Percentiles rank a stretch among this genome's conserved stretches.
These are phyloP conservation scores for Ceratosolen fusciceps DNA, from an alignment of 1,140 invertebrate species.

Conservation along the genomic window DNA sequence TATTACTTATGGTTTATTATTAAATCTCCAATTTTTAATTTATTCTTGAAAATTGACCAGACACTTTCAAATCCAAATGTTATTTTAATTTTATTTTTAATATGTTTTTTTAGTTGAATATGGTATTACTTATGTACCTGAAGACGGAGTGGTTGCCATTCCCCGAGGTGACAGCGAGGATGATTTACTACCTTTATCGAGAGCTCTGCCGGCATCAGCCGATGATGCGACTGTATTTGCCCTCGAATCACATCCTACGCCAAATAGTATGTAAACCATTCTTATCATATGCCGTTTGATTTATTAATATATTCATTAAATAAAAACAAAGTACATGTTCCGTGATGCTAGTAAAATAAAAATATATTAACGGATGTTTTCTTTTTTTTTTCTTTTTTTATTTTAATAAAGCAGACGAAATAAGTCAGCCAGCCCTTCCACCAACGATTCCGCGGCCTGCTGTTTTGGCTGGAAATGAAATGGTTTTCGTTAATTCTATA, in stretches of 20 bases:
- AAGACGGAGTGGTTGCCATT: constrained; percentile 64
- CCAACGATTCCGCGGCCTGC: constrained; percentile 67
- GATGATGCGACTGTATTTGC: constrained; percentile 61
- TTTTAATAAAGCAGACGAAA: constrained; percentile 13
- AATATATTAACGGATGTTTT: too few relatives aligned
- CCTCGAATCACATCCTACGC: constrained; percentile 59
- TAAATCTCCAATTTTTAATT: too few relatives aligned
- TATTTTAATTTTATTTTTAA: too few relatives aligned
- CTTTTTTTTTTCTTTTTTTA: not conserved
- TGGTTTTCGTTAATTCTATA: constrained; percentile 63
- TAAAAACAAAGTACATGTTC: too few relatives aligned
- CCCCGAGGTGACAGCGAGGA: constrained; percentile 60
- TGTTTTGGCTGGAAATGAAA: constrained; percentile 73
- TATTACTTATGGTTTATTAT: too few relatives aligned
- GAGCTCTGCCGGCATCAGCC: constrained; percentile 60
- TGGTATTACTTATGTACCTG: constrained; percentile 63
- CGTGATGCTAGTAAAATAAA: too few relatives aligned
- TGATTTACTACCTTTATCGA: constrained; percentile 56
- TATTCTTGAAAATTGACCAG: too few relatives aligned
- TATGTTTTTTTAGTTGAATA: constrained; percentile 62
- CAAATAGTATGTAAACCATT: constrained; percentile 58
- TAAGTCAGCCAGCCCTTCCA: constrained; percentile 65
- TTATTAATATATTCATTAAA: too few relatives aligned
- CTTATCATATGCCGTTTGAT: too few relatives aligned
- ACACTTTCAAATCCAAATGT: too few relatives aligned